Evolutionary conservation across 2,888 invertebrate genomes (phyloP).

Genomic region (Camptogramma bilineatum): DNA sequence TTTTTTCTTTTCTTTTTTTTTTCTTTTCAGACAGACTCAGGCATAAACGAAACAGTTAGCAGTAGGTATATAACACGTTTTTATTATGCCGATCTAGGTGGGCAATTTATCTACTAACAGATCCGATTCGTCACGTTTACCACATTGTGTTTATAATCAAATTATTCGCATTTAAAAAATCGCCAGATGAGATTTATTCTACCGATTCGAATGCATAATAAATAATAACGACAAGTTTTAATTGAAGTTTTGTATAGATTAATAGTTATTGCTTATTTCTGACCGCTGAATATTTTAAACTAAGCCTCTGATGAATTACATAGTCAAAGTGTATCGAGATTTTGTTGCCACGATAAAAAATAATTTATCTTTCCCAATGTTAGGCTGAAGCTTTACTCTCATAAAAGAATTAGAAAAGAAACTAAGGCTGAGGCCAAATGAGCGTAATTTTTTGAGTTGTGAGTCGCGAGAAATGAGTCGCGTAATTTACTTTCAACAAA

Average conservation of each 20-base stretch:
- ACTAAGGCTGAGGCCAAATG: no score
- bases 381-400: no score
- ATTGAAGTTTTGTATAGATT: conserved; percentile 12
- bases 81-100: background rate
- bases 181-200: background rate
- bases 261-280: conserved; percentile 17
- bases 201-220: conserved; percentile 4
- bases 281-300: background rate
- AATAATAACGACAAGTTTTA: conserved; percentile 14
- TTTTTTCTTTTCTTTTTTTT: background rate
- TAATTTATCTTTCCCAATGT: no score
- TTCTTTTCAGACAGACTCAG: no score
- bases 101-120: background rate
- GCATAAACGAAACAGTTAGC: background rate
- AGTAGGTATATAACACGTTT: conserved; percentile 3
- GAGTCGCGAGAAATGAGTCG: no score
- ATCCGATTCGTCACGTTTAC: conserved; percentile 16
- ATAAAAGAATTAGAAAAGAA: no score
- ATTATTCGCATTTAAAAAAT: conserved; percentile 15
- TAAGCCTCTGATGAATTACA: background rate
- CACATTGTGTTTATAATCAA: conserved; percentile 17
- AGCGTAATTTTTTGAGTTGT: no score
- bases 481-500: no score
- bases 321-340: background rate
- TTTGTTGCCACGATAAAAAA: no score